phyloP scores from a whole-genome alignment of 1,140 invertebrate species.

The Bombus cullumanus region DNA sequence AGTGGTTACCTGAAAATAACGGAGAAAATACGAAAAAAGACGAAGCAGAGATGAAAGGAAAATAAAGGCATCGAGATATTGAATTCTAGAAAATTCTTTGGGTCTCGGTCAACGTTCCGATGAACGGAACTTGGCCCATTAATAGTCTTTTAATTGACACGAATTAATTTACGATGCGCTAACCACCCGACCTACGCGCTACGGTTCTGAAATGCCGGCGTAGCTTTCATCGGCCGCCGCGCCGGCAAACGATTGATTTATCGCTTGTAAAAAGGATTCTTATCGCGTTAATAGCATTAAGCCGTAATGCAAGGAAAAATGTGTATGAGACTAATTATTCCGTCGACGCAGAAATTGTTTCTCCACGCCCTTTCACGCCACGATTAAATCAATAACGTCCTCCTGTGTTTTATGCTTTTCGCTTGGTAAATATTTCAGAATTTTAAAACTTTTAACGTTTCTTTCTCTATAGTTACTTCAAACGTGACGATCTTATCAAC shows the following conservation, averaged over 20 bases:
- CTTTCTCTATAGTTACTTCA: too few species aligned
- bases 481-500: accelerated
- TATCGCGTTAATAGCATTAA: constrained; percentile 38
- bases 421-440: not conserved
- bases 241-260: constrained; percentile 39
- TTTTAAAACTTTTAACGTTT: too few species aligned
- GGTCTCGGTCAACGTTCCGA: constrained; percentile 18
- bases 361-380: not conserved
- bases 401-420: not conserved
- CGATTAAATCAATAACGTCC: not conserved
- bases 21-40: too few species aligned
- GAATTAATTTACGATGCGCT: constrained; percentile 52
- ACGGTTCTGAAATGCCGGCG: constrained; percentile 8
- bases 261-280: constrained; percentile 43
- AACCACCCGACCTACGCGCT: constrained; percentile 22
- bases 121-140: constrained; percentile 1
- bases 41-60: too few species aligned
- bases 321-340: constrained; percentile 38
- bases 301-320: constrained; percentile 10
- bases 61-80: not conserved
- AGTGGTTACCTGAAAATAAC: too few species aligned
- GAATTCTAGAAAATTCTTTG: not conserved
- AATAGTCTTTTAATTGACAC: constrained; percentile 45
- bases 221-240: not conserved
- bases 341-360: too few species aligned